A percentile compares a stretch with the other conserved stretches of the same genome.
phyloP scores from a whole-genome alignment of 2,113 vertebrate genomes.

The Dasyurus viverrinus region DNA sequence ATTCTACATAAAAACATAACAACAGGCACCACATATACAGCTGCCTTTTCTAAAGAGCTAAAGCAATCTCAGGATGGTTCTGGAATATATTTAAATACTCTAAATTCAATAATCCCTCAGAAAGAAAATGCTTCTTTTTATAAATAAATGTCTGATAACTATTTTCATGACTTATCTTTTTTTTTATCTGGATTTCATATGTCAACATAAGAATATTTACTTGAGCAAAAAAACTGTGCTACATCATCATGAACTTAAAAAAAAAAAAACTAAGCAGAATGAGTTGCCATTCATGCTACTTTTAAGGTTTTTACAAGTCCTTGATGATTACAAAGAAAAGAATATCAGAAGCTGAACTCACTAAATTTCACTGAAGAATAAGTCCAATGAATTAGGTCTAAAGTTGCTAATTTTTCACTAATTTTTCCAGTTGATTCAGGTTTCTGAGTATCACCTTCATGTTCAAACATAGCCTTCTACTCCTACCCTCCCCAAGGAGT shows the following conservation, averaged over 20 bases:
- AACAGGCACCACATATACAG: not conserved
- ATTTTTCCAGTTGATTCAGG: not conserved
- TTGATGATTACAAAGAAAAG: not conserved
- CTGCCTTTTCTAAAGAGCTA: not conserved
- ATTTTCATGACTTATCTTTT: not conserved
- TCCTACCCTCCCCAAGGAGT: no score
- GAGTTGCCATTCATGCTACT: not conserved
- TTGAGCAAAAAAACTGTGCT: constrained; percentile 12
- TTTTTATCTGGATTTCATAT: constrained; percentile 26
- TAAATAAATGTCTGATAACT: not conserved
- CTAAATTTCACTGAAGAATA: not conserved
- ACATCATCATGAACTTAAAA: no score
- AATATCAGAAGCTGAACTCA: not conserved
- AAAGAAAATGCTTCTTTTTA: not conserved
- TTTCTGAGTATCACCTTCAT: not conserved
- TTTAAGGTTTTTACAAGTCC: not conserved
- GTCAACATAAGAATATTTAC: constrained; percentile 21
- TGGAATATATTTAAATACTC: constrained; percentile 20
- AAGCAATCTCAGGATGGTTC: not conserved
- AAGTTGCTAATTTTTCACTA: not conserved
- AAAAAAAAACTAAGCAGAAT: no score
- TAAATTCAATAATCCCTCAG: not conserved
- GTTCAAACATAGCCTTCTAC: no score
- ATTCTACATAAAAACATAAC: not conserved
- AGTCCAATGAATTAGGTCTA: not conserved